Evolutionary conservation across 1,140 invertebrate species (phyloP).

Genomic region (Drosophila saltans): DNA sequence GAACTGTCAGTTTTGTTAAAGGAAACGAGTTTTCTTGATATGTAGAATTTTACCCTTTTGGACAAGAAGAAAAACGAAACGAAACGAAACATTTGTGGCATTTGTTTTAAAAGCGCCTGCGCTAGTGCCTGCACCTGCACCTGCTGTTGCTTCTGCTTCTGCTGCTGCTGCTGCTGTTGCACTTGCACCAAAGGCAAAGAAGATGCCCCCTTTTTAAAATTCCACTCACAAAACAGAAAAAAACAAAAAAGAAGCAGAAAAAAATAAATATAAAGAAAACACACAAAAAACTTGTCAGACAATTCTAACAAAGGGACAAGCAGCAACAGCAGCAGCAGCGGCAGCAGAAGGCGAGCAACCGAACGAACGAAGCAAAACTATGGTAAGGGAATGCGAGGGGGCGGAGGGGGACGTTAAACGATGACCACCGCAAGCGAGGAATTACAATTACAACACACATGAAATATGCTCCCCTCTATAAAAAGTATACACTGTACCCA

Average conservation of each 20-base stretch:
- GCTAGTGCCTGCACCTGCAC: constrained; percentile 52
- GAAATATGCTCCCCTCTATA: constrained; percentile 2
- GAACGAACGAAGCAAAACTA: constrained; percentile 12
- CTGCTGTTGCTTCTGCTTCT: constrained; percentile 46
- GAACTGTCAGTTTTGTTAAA: constrained; percentile 43
- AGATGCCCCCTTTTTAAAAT: constrained; percentile 61
- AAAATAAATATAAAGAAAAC: too few species aligned
- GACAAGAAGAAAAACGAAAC: neutral
- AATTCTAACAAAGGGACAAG: constrained; percentile 72
- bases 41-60: constrained; percentile 17
- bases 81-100: constrained; percentile 51
- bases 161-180: constrained; percentile 39
- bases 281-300: constrained; percentile 54
- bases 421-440: constrained; percentile 44
- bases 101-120: constrained; percentile 70
- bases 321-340: neutral
- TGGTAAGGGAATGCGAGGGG: neutral
- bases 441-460: constrained; percentile 61
- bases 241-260: constrained; percentile 52
- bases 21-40: constrained; percentile 48
- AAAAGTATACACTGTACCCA: constrained; percentile 32
- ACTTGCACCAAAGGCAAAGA: neutral
- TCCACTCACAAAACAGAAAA: constrained; percentile 60
- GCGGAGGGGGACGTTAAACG: neutral
- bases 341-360: neutral